Evolutionary conservation across 35 echinoderm and acorn worm genomes (phyloP).

Genomic region (Strongylocentrotus purpuratus): DNA sequence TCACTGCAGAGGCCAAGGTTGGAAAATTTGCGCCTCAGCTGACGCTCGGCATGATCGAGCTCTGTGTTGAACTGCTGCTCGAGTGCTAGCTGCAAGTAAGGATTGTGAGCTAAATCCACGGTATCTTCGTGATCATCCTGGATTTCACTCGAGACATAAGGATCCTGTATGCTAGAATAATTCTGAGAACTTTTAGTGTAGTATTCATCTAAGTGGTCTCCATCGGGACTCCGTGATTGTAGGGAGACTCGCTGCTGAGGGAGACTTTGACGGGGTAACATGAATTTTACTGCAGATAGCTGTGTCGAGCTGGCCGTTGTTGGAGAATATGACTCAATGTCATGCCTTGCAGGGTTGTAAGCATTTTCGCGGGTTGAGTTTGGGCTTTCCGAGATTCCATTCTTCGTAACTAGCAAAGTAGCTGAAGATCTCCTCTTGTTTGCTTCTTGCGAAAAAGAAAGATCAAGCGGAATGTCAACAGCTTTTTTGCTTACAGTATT

Average conservation of each 20-base stretch:
- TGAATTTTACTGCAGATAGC: not conserved
- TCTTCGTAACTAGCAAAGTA: not conserved
- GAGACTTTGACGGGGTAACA: not conserved
- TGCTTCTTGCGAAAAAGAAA: not conserved
- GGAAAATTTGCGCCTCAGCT: not conserved
- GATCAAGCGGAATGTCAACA: not conserved
- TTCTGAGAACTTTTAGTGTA: not conserved
- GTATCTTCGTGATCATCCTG: not conserved
- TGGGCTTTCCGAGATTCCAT: not conserved
- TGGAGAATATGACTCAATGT: not conserved
- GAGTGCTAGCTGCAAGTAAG: not conserved
- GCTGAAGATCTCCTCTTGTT: not conserved
- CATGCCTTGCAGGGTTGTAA: not conserved
- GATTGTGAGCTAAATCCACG: not conserved
- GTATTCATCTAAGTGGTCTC: not conserved
- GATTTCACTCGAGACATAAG: not conserved
- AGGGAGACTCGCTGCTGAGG: not conserved
- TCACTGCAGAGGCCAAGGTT: not conserved
- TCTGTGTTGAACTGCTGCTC: constrained; percentile 1
- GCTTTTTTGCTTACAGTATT: not conserved
- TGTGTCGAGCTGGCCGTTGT: not conserved
- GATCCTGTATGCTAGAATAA: not conserved
- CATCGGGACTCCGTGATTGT: not conserved
- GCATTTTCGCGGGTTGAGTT: not conserved
- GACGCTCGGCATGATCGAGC: not conserved